Evolutionary conservation across 2,113 vertebrate genomes (phyloP).

Genomic region (Thymallus thymallus): DNA sequence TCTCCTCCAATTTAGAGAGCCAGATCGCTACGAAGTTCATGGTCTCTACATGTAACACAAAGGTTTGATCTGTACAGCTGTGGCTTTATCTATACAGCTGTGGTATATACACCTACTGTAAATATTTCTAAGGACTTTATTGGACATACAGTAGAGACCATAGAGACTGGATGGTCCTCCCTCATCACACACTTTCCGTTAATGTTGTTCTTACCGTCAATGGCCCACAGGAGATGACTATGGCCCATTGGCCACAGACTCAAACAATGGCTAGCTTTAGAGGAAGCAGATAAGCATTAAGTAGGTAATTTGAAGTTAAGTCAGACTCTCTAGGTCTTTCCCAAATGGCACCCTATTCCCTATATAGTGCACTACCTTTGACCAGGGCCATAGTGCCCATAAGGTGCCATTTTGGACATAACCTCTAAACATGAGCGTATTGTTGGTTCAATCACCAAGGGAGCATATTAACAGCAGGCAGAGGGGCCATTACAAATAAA

Average conservation of each 20-base stretch:
- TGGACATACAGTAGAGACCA: background rate
- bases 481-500: slow-evolving; percentile 41
- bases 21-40: background rate
- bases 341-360: too few species aligned
- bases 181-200: slow-evolving; percentile 24
- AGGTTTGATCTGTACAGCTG: background rate
- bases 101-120: background rate
- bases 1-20: background rate
- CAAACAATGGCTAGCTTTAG: slow-evolving; percentile 53
- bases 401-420: too few species aligned
- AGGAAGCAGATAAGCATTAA: slow-evolving; percentile 54
- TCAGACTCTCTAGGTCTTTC: background rate
- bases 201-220: slow-evolving; percentile 41
- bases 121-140: background rate
- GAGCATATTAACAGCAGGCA: slow-evolving; percentile 47
- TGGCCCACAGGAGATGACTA: slow-evolving; percentile 27
- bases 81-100: too few species aligned
- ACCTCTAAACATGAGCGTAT: slow-evolving; percentile 49
- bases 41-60: background rate
- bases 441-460: slow-evolving; percentile 25
- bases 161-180: background rate
- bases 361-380: too few species aligned
- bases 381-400: too few species aligned
- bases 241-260: slow-evolving; percentile 31
- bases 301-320: slow-evolving; percentile 48